phyloP scores from a whole-genome alignment of 2,888 invertebrate species.

The Spodoptera littoralis region DNA sequence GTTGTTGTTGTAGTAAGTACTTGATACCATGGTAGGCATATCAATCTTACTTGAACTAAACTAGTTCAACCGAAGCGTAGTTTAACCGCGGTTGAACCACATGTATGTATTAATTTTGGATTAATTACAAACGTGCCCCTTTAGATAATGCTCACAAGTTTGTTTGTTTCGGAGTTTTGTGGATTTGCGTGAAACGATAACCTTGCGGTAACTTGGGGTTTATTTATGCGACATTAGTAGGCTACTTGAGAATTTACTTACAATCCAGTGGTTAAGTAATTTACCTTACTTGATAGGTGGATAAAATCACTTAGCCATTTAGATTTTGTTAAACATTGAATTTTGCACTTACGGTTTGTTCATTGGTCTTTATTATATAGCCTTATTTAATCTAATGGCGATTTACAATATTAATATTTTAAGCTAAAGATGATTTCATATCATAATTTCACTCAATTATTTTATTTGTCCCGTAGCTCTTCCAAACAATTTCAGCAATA shows the following conservation, averaged over 20 bases:
- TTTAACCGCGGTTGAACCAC: slow-evolving; percentile 38
- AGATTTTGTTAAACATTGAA: neutral
- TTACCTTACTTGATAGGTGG: slow-evolving; percentile 27
- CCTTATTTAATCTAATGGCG: too few relatives aligned
- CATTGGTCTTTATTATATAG: too few relatives aligned
- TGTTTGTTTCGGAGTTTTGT: slow-evolving; percentile 36
- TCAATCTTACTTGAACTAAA: slow-evolving; percentile 10
- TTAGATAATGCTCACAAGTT: slow-evolving; percentile 45
- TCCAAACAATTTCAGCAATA: too few relatives aligned
- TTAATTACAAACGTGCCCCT: slow-evolving; percentile 43
- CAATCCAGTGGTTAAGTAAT: slow-evolving; percentile 28
- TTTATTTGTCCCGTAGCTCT: too few relatives aligned
- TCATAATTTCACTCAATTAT: too few relatives aligned
- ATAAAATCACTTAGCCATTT: slow-evolving; percentile 19
- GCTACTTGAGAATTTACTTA: slow-evolving; percentile 29
- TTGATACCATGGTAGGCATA: neutral
- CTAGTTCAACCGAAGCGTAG: slow-evolving; percentile 17
- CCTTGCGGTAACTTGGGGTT: slow-evolving; percentile 17
- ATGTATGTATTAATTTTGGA: slow-evolving; percentile 31
- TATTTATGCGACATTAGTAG: slow-evolving; percentile 39
- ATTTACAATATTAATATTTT: too few relatives aligned
- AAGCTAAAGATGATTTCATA: too few relatives aligned
- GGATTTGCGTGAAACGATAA: slow-evolving; percentile 33
- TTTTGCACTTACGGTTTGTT: too few relatives aligned
- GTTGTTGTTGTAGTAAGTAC: neutral